Evolutionary conservation across 1,140 invertebrate genomes (phyloP), one percentile per base, ranked within the genome.

Genomic region (Cotesia typhae): DNA sequence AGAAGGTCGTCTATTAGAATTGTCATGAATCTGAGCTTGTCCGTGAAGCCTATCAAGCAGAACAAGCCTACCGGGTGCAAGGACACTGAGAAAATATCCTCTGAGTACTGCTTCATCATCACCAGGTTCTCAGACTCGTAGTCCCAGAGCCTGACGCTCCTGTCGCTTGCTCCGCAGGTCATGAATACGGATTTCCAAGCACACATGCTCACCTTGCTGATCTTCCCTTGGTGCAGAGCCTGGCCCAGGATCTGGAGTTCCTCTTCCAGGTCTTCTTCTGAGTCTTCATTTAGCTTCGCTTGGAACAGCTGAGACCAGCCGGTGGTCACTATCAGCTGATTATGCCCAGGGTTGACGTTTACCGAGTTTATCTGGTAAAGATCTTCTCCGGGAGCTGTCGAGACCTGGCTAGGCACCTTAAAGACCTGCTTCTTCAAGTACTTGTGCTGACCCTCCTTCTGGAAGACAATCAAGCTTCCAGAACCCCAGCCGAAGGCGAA

Each of bases 101-200:
- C 93, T 51, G 92, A 88, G 81, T 95, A 96, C 73, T 94, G 90
- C 80, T 94, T 95, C 55, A 91, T 89, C 80, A 96, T 84, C 77
- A 97, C 92, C 36, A 96, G 84, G 53, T 89, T 90, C 73, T 91
- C 89, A 0, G 91, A 93, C 81, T 95, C 92, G 77, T 95, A 97
- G 80, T 98, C 95, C 96, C 96, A 98, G 10, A 98, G 89, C 60
- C 94, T 89, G 41, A 98, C 90, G 36, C 92, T 95, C 69, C 93
- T 90, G 83, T 98, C 96, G 9, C 89, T 79, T 72, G 89, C 85
- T 66, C 95, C 95, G 59, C 92, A 92, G 0, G 95, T 97, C 81
- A 96, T 92, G 38, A 97, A 91, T 47, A 97, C 91, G 0, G 95
- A 92, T 85, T 97, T 98, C 91, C 95, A 94, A 2, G 92, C 89